These are phyloP conservation scores for Aegotheles bennettii DNA, from an alignment of 2,113 vertebrate genomes.

Conservation along the genomic window DNA sequence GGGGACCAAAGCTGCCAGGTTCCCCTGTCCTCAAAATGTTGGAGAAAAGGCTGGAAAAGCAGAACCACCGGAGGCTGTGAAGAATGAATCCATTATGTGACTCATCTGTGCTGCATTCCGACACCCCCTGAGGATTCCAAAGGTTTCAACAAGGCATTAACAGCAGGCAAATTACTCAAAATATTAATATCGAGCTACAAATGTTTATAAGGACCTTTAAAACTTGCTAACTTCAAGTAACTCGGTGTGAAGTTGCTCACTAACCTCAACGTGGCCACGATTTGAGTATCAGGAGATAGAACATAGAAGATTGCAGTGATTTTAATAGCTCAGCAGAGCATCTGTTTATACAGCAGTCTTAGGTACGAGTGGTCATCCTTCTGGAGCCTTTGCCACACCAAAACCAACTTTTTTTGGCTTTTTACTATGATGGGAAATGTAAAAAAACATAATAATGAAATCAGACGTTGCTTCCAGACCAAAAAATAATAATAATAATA, in stretches of 20 bases:
- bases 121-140: neutral
- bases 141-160: rapidly evolving
- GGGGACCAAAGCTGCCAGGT: neutral
- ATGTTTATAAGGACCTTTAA: neutral
- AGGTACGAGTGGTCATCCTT: neutral
- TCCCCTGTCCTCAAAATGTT: neutral
- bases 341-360: no score
- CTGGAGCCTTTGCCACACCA: neutral
- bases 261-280: neutral
- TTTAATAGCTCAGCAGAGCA: neutral
- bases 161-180: neutral
- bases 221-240: neutral
- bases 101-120: rapidly evolving
- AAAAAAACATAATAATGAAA: rapidly evolving
- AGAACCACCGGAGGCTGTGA: rapidly evolving
- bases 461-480: neutral
- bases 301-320: neutral
- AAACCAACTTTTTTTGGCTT: neutral
- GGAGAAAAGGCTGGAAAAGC: neutral
- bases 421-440: neutral
- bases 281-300: no score
- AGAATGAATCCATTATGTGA: rapidly evolving
- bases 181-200: neutral
- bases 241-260: neutral
- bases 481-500: rapidly evolving